phyloP scores from a whole-genome alignment of 2,888 invertebrate genomes.

The Heliconius sara region DNA sequence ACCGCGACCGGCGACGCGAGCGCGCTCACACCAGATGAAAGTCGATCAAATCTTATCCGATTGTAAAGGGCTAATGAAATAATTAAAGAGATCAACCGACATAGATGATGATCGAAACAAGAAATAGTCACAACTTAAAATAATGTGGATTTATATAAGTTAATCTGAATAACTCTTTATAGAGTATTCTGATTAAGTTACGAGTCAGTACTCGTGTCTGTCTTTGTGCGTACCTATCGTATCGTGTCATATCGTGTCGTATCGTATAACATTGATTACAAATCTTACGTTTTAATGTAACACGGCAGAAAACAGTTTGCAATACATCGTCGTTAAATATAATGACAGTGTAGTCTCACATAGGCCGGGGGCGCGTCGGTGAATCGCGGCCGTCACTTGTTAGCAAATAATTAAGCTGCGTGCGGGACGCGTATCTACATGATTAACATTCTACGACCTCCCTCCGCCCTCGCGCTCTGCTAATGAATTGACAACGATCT shows the following conservation, averaged over 20 bases:
- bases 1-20: neutral
- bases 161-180: neutral
- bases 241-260: neutral
- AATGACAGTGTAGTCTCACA: constrained; percentile 13
- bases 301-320: neutral
- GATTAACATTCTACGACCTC: constrained; percentile 34
- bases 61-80: neutral
- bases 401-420: constrained; percentile 45
- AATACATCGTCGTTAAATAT: constrained; percentile 18
- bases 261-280: neutral
- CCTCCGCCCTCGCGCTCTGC: constrained; percentile 18
- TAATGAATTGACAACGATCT: constrained; percentile 41
- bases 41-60: neutral
- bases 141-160: neutral
- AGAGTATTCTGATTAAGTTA: neutral
- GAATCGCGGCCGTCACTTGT: constrained; percentile 31
- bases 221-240: neutral
- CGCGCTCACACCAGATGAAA: neutral
- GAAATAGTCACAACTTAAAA: neutral
- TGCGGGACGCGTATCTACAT: constrained; percentile 42
- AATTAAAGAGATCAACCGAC: neutral
- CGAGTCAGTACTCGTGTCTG: neutral
- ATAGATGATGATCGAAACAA: neutral
- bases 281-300: neutral
- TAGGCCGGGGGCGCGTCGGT: constrained; percentile 13